These are phyloP conservation scores for Eupleurogrammus muticus DNA, from an alignment of 2,797 vertebrate genomes.

Conservation along the genomic window DNA sequence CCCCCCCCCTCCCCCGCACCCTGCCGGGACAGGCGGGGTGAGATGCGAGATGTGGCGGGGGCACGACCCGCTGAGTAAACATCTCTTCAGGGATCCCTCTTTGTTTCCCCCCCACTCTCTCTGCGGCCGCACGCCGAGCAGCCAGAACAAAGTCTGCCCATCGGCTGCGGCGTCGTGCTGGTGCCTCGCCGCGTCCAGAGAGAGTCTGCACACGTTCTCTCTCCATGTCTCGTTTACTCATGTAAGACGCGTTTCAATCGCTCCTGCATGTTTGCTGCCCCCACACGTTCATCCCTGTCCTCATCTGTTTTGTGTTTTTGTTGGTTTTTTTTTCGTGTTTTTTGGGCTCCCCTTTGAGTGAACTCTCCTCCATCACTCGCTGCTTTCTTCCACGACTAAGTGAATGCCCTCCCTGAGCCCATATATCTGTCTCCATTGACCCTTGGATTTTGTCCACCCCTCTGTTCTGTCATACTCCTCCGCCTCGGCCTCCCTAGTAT, in stretches of 20 bases:
- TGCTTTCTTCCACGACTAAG: conserved; percentile 41
- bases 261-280: conserved; percentile 16
- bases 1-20: conserved; percentile 25
- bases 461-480: conserved; percentile 31
- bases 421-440: conserved; percentile 27
- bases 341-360: conserved; percentile 45
- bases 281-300: conserved; percentile 54
- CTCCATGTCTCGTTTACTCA: conserved; percentile 7
- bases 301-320: too few relatives aligned
- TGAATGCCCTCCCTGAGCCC: conserved; percentile 30
- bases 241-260: conserved; percentile 55
- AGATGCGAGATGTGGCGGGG: conserved; percentile 27
- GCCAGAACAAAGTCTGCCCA: conserved; percentile 58
- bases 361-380: conserved; percentile 41
- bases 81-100: conserved; percentile 55
- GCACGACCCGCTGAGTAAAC: conserved; percentile 62
- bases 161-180: conserved; percentile 32
- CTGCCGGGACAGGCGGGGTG: conserved; percentile 41
- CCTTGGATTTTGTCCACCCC: conserved; percentile 42
- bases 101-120: conserved; percentile 31
- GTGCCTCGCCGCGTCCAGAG: conserved; percentile 39
- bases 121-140: conserved; percentile 39
- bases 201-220: conserved; percentile 40
- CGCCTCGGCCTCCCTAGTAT: conserved; percentile 42
- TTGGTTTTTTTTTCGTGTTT: conserved; percentile 33